phyloP scores from a whole-genome alignment of 2,888 invertebrate genomes.

The Sarcophaga caerulescens region DNA sequence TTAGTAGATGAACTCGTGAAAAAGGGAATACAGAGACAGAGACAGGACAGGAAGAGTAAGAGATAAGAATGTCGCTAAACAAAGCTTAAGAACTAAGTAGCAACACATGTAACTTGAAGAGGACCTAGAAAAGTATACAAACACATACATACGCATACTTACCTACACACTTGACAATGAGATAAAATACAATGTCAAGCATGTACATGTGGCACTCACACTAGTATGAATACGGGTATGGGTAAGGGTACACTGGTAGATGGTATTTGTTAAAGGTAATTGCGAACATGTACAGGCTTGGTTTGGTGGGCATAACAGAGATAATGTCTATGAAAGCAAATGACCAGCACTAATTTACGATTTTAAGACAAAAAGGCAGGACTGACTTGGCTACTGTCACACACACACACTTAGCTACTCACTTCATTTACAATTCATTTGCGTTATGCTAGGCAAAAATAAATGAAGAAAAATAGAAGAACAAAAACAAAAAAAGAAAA shows the following conservation, averaged over 20 bases:
- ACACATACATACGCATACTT: too few relatives aligned
- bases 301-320: neutral
- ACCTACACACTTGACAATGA: neutral
- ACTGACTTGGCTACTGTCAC: neutral
- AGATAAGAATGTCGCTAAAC: neutral
- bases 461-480: neutral
- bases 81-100: neutral
- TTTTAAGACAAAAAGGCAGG: constrained; percentile 10
- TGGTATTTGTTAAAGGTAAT: neutral
- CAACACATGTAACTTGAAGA: neutral
- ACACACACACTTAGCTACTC: neutral
- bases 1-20: neutral
- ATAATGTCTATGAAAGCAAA: constrained; percentile 8
- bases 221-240: too few relatives aligned
- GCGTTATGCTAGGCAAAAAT: neutral
- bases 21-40: neutral
- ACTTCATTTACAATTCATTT: neutral
- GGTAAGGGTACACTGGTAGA: neutral
- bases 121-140: neutral
- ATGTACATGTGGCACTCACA: neutral
- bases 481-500: neutral
- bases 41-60: neutral
- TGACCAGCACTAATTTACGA: constrained; percentile 46
- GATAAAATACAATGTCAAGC: neutral
- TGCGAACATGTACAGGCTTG: neutral